phyloP scores from a whole-genome alignment of 1,140 invertebrate genomes.

The Helicoverpa zea region DNA sequence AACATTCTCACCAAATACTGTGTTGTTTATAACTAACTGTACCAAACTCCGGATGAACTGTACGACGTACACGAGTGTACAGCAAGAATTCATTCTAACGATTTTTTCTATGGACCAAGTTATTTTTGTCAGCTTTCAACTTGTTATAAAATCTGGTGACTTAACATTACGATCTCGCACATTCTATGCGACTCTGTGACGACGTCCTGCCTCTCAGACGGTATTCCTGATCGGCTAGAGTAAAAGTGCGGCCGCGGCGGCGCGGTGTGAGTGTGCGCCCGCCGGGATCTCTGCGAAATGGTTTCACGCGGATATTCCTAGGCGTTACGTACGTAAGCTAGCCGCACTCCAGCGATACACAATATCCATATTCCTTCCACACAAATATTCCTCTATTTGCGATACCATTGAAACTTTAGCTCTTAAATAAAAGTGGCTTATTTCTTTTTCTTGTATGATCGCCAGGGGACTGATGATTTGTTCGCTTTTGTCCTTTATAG shows the following conservation, averaged over 20 bases:
- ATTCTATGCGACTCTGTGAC: neutral
- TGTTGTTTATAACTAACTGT: no score
- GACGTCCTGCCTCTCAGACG: neutral
- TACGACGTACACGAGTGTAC: no score
- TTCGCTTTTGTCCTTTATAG: slow-evolving; percentile 32
- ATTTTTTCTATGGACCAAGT: no score
- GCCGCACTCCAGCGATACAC: neutral
- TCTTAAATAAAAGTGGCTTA: slow-evolving; percentile 39
- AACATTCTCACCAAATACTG: no score
- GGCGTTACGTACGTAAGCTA: slow-evolving; percentile 1
- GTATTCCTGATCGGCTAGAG: neutral
- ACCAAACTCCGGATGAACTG: no score
- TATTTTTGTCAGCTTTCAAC: no score
- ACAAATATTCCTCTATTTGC: slow-evolving; percentile 24
- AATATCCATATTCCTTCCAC: slow-evolving; percentile 5
- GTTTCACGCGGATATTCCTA: slow-evolving; percentile 26
- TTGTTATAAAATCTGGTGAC: no score
- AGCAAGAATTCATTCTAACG: no score
- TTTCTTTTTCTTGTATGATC: slow-evolving; percentile 24
- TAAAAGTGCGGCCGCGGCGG: neutral
- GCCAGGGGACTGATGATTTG: slow-evolving; percentile 36
- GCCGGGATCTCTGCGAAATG: neutral
- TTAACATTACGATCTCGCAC: neutral
- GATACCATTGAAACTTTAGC: slow-evolving; percentile 33
- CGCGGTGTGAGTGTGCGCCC: neutral